Evolutionary conservation across 2,888 invertebrate genomes (phyloP).

Genomic region (Archips crataeganus): DNA sequence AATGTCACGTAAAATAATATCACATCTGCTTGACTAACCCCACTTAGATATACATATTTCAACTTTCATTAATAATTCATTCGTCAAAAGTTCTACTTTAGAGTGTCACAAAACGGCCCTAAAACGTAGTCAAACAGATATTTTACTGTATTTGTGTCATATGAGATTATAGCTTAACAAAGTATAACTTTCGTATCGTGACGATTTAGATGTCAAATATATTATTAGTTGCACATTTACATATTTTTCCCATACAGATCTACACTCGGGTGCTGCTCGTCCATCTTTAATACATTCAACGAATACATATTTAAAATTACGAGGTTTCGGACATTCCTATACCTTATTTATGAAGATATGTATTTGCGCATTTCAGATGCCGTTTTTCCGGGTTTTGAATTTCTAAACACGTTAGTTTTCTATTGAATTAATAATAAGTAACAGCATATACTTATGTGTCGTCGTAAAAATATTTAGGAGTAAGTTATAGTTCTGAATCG

Average conservation of each 20-base stretch:
- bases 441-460: neutral
- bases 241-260: slow-evolving; percentile 28
- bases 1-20: slow-evolving; percentile 11
- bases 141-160: slow-evolving; percentile 23
- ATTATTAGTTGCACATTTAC: slow-evolving; percentile 28
- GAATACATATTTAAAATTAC: slow-evolving; percentile 19
- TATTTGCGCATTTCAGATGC: slow-evolving; percentile 5
- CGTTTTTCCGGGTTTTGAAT: slow-evolving; percentile 5
- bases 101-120: slow-evolving; percentile 2
- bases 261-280: slow-evolving; percentile 2
- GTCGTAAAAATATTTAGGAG: neutral
- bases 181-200: slow-evolving; percentile 25
- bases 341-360: slow-evolving; percentile 5
- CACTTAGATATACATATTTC: neutral
- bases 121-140: slow-evolving; percentile 6
- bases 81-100: slow-evolving; percentile 28
- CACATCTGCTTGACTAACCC: neutral
- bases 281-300: slow-evolving; percentile 36
- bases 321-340: slow-evolving; percentile 3
- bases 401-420: slow-evolving; percentile 16
- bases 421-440: slow-evolving; percentile 7
- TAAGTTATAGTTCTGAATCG: no score
- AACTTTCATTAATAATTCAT: slow-evolving; percentile 22
- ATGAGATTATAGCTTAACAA: neutral
- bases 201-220: slow-evolving; percentile 33